Conservation (phyloP, 2,888 invertebrate species). For the Tipula vernalis region DNA sequence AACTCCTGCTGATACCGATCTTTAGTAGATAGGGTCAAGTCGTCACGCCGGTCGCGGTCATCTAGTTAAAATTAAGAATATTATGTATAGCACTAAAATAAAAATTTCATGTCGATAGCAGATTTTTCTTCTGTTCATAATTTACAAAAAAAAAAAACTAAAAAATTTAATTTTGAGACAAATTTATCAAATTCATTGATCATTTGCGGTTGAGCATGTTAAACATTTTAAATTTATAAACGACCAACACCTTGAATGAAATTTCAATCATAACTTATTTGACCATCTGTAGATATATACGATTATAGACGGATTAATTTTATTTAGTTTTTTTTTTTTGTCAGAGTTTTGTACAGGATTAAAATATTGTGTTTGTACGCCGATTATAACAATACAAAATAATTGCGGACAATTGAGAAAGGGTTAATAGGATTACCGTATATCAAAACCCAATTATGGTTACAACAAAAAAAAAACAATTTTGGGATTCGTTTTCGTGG, state of each 20-base stretch:
- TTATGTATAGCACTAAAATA: not conserved
- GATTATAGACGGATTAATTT: not conserved
- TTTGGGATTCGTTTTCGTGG: not conserved
- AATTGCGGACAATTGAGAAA: not conserved
- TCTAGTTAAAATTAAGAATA: conserved; percentile 13
- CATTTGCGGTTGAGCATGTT: not conserved
- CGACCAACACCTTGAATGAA: not conserved
- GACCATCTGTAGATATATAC: not conserved
- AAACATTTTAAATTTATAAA: not conserved
- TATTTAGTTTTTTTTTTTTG: not conserved
- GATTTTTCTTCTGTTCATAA: not conserved
- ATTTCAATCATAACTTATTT: not conserved
- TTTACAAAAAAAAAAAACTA: not conserved
- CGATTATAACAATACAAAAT: not conserved
- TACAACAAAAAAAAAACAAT: not conserved
- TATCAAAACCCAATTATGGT: not conserved
- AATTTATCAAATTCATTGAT: conserved; percentile 4
- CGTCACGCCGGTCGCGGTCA: conserved; percentile 21
- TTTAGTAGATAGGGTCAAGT: conserved; percentile 21
- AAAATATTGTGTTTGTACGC: not conserved
- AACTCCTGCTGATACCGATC: conserved; percentile 20
- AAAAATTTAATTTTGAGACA: not conserved
- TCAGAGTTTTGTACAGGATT: not conserved
- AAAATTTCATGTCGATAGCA: not conserved
- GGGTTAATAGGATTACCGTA: not conserved